Percentiles rank a stretch among this genome's conserved stretches.
Evolutionary conservation across 2,113 vertebrate genomes (phyloP).

Genomic region (Isichthys henryi): DNA sequence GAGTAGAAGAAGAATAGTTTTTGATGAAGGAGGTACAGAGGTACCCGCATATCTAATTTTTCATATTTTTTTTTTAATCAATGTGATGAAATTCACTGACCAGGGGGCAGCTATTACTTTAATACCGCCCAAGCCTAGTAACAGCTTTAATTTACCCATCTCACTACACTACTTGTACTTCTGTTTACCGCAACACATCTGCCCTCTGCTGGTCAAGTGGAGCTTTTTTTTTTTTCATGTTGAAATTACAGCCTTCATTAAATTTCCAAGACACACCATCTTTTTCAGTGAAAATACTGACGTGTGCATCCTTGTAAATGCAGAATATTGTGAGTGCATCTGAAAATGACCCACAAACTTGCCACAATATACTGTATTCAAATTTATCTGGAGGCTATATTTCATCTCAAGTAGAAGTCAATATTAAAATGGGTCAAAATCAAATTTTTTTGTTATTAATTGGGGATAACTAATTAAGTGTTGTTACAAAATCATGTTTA

Average conservation of each 20-base stretch:
- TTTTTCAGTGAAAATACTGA: background rate
- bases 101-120: too few relatives aligned
- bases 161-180: background rate
- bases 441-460: too few relatives aligned
- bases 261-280: background rate
- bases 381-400: too few relatives aligned
- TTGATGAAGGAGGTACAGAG: background rate
- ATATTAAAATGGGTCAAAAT: too few relatives aligned
- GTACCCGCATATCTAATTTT: too few relatives aligned
- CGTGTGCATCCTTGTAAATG: background rate
- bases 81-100: too few relatives aligned
- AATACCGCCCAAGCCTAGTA: background rate
- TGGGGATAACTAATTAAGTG: too few relatives aligned
- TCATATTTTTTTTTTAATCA: too few relatives aligned
- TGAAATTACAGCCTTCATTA: background rate
- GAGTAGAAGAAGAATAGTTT: background rate
- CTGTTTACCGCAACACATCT: background rate
- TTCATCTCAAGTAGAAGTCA: too few relatives aligned
- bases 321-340: background rate
- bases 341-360: background rate
- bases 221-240: background rate
- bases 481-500: too few relatives aligned
- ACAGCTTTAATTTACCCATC: background rate
- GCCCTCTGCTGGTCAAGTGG: background rate
- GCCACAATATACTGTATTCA: too few relatives aligned